These are phyloP conservation scores for Pandemis corylana DNA, from an alignment of 2,888 invertebrate genomes.

Conservation along the genomic window DNA sequence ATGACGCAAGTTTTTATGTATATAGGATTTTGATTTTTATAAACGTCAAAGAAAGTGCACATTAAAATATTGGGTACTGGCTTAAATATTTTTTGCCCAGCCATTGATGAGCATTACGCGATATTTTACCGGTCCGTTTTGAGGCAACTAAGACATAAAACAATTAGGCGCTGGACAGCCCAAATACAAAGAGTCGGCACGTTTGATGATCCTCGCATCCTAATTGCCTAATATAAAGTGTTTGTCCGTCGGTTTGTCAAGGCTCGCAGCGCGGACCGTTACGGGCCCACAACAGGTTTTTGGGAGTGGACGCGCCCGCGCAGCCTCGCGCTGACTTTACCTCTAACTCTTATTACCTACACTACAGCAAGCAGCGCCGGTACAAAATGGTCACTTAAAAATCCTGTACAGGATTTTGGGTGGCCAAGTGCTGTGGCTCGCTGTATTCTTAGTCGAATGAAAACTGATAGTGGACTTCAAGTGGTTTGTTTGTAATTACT, in stretches of 20 bases:
- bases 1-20: no score
- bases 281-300: constrained; percentile 65
- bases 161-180: constrained; percentile 25
- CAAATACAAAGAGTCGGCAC: constrained; percentile 49
- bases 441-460: neutral
- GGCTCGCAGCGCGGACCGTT: constrained; percentile 64
- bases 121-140: neutral
- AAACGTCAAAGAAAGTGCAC: neutral
- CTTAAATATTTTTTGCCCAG: neutral
- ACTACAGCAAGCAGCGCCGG: neutral
- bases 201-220: constrained; percentile 63
- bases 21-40: neutral
- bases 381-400: neutral
- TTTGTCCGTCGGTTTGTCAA: constrained; percentile 63
- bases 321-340: neutral
- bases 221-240: constrained; percentile 76
- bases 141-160: constrained; percentile 14
- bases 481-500: neutral
- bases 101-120: neutral
- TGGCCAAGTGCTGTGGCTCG: neutral
- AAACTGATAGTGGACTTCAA: neutral
- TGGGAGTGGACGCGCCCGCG: constrained; percentile 39
- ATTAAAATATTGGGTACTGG: no score
- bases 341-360: neutral
- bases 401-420: neutral